These are phyloP conservation scores for Agrochola lychnidis DNA, from an alignment of 2,888 invertebrate genomes.

Conservation along the genomic window DNA sequence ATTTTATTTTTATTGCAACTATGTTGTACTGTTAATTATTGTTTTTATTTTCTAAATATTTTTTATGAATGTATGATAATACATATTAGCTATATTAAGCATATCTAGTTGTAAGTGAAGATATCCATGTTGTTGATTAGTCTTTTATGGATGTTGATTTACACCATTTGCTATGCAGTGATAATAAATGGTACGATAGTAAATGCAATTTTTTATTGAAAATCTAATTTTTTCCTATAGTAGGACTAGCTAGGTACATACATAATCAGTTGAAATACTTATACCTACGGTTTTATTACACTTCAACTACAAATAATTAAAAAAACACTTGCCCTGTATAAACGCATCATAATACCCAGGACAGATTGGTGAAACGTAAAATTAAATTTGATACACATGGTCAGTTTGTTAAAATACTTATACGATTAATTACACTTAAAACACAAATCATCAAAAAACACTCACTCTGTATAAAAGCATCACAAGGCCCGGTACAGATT, in stretches of 20 bases:
- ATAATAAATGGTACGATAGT: conserved; percentile 89
- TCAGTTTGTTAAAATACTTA: neutral
- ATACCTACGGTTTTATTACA: neutral
- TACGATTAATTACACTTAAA: neutral
- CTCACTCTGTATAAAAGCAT: neutral
- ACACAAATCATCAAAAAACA: neutral
- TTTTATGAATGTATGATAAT: conserved; percentile 81
- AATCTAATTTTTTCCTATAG: neutral
- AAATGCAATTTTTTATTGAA: conserved; percentile 60
- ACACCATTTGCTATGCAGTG: conserved; percentile 89
- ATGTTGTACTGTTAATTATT: conserved; percentile 80
- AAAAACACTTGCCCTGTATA: neutral
- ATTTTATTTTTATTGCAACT: conserved; percentile 83
- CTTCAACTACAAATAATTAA: neutral
- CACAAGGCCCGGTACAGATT: neutral
- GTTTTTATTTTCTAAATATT: conserved; percentile 80
- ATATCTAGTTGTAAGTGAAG: conserved; percentile 82
- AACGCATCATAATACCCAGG: neutral
- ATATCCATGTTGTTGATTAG: conserved; percentile 91
- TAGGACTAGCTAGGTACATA: too few species aligned
- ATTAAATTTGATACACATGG: too few species aligned
- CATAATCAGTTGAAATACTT: neutral
- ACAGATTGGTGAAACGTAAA: too few species aligned
- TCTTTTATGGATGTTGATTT: conserved; percentile 90
- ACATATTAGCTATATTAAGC: conserved; percentile 81